phyloP scores from a whole-genome alignment of 2,888 invertebrate genomes.

The Zonitis immaculata region DNA sequence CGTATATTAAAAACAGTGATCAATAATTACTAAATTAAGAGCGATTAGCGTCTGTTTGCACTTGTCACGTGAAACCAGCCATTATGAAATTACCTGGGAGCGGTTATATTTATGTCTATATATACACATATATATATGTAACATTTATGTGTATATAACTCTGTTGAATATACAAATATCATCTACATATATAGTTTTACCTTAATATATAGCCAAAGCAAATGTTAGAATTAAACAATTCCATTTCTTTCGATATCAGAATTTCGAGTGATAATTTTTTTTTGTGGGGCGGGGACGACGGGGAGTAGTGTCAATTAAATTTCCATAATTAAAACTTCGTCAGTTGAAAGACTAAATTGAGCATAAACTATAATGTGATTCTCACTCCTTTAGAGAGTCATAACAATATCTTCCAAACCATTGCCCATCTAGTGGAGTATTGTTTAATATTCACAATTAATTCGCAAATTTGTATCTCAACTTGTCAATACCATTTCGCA shows the following conservation, averaged over 20 bases:
- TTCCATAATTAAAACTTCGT: constrained; percentile 34
- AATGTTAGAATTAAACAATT: no score
- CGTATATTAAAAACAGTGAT: constrained; percentile 41
- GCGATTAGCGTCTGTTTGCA: constrained; percentile 47
- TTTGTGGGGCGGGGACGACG: no score
- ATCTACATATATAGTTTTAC: no score
- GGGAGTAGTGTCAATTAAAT: constrained; percentile 31
- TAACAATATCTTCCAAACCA: constrained; percentile 33
- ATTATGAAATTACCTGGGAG: constrained; percentile 48
- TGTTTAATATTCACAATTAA: constrained; percentile 31
- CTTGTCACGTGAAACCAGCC: constrained; percentile 47
- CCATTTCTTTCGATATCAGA: not conserved
- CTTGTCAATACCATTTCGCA: not conserved
- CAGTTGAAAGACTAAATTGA: constrained; percentile 31
- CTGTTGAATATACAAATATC: not conserved
- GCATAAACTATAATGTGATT: constrained; percentile 31
- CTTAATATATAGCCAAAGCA: no score
- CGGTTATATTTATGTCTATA: constrained; percentile 25
- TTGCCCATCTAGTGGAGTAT: constrained; percentile 24
- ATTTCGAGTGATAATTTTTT: constrained; percentile 1
- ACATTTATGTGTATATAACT: not conserved
- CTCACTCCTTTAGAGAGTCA: constrained; percentile 28
- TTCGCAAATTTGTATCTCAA: constrained; percentile 29
- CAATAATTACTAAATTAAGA: constrained; percentile 46
- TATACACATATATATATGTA: not conserved